These are phyloP conservation scores for Coracopsis vasa DNA, from an alignment of 2,113 vertebrate species.

Conservation along the genomic window DNA sequence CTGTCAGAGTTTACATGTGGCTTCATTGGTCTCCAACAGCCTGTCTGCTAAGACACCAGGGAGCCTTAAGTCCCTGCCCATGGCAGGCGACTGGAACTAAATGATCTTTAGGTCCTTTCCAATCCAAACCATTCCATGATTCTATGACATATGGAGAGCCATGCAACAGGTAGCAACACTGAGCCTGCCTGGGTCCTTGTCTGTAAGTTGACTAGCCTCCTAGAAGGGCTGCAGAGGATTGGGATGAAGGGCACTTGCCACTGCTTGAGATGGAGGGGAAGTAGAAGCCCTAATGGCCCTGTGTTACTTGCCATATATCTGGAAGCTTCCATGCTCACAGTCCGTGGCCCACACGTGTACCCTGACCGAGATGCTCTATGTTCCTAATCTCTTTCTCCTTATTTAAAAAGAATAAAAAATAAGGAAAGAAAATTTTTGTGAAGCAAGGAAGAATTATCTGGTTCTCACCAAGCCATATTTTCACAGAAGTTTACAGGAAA, in stretches of 20 bases:
- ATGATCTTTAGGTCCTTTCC: background rate
- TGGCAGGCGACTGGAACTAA: background rate
- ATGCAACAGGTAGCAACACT: background rate
- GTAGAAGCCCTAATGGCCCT: background rate
- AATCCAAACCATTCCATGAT: background rate
- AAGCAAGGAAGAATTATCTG: background rate
- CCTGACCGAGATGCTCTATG: accelerated
- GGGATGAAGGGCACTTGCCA: background rate
- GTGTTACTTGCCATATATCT: background rate
- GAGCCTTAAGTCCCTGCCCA: background rate
- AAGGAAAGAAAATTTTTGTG: background rate
- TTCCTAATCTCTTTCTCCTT: background rate
- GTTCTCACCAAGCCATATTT: background rate
- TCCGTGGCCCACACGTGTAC: too few relatives aligned
- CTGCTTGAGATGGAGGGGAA: background rate
- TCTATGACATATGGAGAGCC: background rate
- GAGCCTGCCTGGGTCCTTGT: background rate
- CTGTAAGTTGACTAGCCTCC: background rate
- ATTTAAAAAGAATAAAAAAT: background rate
- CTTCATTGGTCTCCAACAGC: background rate
- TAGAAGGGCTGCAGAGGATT: background rate
- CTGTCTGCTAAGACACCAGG: background rate
- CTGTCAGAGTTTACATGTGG: background rate
- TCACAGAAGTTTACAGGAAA: background rate
- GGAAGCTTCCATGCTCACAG: background rate